Conservation (phyloP, 2,113 vertebrate species). For the Elaphurus davidianus region DNA sequence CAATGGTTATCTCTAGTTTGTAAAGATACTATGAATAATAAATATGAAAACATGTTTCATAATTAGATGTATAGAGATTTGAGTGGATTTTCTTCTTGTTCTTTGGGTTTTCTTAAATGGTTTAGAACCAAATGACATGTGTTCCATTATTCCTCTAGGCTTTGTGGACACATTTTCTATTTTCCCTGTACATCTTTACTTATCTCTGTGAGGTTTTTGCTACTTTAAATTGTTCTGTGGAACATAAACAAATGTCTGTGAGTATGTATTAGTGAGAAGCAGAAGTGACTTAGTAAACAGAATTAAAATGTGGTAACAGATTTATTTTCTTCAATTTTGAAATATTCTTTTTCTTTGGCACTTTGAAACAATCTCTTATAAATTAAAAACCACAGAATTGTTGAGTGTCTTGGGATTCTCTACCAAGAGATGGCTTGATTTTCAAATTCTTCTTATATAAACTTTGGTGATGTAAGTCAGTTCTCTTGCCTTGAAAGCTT, state of each 20-base stretch:
- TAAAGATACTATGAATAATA: neutral
- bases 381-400: neutral
- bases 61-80: neutral
- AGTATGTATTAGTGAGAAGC: slow-evolving; percentile 38
- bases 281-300: slow-evolving; percentile 9
- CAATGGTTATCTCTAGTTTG: neutral
- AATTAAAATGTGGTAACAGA: slow-evolving; percentile 46
- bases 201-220: slow-evolving; percentile 6
- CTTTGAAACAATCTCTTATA: neutral
- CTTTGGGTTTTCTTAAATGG: neutral
- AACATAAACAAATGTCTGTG: slow-evolving; percentile 49
- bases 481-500: neutral
- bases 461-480: neutral
- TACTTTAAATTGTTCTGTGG: slow-evolving; percentile 44
- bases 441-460: neutral
- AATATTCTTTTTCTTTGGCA: neutral
- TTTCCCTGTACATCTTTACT: neutral
- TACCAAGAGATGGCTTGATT: neutral
- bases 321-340: slow-evolving; percentile 15
- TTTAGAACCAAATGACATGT: neutral
- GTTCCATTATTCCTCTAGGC: neutral
- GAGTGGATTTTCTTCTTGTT: neutral
- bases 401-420: neutral
- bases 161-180: neutral
- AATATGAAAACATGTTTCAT: slow-evolving; percentile 7